Evolutionary conservation across 2,113 vertebrate genomes (phyloP).

Genomic region (Cochlearius cochlearius): DNA sequence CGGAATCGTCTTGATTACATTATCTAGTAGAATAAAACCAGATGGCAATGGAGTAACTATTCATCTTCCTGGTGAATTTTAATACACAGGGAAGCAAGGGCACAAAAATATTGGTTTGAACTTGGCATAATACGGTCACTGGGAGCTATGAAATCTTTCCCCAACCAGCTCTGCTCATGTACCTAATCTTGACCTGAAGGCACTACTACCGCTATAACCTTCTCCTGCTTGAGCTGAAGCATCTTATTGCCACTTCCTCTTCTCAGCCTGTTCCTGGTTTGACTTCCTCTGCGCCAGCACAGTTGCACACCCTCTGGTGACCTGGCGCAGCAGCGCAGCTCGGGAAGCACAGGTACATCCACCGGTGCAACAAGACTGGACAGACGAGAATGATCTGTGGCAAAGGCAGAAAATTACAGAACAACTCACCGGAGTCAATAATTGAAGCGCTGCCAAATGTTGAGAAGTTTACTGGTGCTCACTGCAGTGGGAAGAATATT

Average conservation of each 20-base stretch:
- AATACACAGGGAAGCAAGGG: not conserved
- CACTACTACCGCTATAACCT: not conserved
- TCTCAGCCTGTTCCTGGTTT: not conserved
- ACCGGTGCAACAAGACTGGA: accelerated
- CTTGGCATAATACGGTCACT: accelerated
- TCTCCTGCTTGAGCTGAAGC: not conserved
- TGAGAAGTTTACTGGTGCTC: not conserved
- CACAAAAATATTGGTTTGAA: not conserved
- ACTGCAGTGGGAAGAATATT: not conserved
- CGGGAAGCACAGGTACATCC: not conserved
- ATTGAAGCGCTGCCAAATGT: not conserved
- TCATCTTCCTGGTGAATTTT: conserved; percentile 23
- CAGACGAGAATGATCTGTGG: accelerated
- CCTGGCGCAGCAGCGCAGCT: not conserved
- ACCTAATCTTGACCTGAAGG: conserved; percentile 21
- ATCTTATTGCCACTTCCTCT: not conserved
- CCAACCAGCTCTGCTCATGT: not conserved
- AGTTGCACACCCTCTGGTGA: not conserved
- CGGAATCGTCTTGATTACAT: conserved; percentile 51
- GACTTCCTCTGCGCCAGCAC: not conserved
- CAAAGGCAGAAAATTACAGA: not conserved
- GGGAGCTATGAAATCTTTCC: not conserved
- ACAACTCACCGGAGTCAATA: not conserved
- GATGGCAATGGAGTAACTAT: conserved; percentile 34
- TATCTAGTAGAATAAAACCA: conserved; percentile 34